Percentiles rank a stretch among this genome's conserved stretches.
These are phyloP conservation scores for Paraescarpia echinospica DNA, from an alignment of 1,140 invertebrate genomes.

Conservation along the genomic window DNA sequence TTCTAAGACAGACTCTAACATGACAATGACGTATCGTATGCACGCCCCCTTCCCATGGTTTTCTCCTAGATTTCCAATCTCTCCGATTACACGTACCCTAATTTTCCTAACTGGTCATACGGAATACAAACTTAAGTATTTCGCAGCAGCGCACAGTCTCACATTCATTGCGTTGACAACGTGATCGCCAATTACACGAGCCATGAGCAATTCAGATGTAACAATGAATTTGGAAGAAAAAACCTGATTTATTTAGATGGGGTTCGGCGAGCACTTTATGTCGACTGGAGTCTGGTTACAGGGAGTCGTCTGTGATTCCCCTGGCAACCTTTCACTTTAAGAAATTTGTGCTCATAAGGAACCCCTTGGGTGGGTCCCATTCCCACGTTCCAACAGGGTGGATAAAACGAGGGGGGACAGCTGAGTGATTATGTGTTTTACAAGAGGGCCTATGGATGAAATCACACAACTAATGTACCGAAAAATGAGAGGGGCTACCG, in stretches of 20 bases:
- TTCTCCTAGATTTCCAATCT: background rate
- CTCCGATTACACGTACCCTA: background rate
- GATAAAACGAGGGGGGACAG: background rate
- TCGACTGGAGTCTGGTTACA: background rate
- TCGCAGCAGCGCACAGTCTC: background rate
- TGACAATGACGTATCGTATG: background rate
- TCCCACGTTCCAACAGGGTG: background rate
- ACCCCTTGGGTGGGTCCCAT: background rate
- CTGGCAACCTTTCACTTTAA: background rate
- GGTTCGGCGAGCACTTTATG: background rate
- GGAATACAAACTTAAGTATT: background rate
- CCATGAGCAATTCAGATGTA: background rate
- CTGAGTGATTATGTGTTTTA: background rate
- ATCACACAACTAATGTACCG: background rate
- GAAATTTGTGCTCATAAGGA: background rate
- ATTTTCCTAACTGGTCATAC: background rate
- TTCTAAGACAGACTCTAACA: background rate
- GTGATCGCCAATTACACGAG: background rate
- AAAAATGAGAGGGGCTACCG: background rate
- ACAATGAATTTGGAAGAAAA: background rate
- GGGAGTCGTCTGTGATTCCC: background rate
- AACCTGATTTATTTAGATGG: background rate
- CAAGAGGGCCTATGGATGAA: background rate
- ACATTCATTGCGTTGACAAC: background rate
- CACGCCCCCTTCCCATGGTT: background rate